A percentile compares a stretch with the other conserved stretches of the same genome.
Evolutionary conservation across 2,113 vertebrate genomes (phyloP).

Genomic region (Anguilla japonica): DNA sequence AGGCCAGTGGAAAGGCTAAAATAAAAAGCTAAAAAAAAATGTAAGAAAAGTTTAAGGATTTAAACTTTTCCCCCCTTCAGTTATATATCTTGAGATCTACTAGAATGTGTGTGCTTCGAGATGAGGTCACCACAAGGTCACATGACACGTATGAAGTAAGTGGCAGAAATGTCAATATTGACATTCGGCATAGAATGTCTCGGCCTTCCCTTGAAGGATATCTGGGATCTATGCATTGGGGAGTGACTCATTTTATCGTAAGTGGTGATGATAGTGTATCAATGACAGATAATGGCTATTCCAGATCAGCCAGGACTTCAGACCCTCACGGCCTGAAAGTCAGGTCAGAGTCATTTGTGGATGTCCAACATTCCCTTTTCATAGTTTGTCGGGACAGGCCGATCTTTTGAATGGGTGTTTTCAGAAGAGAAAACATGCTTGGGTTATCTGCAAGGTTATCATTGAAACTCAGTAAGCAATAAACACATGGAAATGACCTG

Average conservation of each 20-base stretch:
- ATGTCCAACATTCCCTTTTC: background rate
- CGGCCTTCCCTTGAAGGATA: background rate
- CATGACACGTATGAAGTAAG: background rate
- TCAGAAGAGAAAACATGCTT: constrained; percentile 1
- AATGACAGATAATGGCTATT: background rate
- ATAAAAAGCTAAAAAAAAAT: background rate
- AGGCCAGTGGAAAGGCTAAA: background rate
- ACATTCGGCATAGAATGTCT: background rate
- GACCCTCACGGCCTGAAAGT: background rate
- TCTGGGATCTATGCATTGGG: background rate
- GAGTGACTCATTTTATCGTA: background rate
- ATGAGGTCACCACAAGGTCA: background rate
- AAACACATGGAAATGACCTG: constrained; percentile 48
- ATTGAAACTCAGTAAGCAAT: constrained; percentile 26
- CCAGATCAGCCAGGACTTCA: background rate
- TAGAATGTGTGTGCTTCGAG: background rate
- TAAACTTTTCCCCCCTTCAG: background rate
- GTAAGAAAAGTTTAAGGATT: background rate
- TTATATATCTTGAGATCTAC: background rate
- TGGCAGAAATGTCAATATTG: background rate
- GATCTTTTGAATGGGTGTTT: background rate
- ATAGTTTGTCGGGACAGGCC: background rate
- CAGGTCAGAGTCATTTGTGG: background rate
- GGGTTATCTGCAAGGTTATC: constrained; percentile 53
- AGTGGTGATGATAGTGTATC: background rate